Base-by-base conservation (phyloP, 2,888 invertebrate genomes). In the Pycnomerus fuliginosus region DNA sequence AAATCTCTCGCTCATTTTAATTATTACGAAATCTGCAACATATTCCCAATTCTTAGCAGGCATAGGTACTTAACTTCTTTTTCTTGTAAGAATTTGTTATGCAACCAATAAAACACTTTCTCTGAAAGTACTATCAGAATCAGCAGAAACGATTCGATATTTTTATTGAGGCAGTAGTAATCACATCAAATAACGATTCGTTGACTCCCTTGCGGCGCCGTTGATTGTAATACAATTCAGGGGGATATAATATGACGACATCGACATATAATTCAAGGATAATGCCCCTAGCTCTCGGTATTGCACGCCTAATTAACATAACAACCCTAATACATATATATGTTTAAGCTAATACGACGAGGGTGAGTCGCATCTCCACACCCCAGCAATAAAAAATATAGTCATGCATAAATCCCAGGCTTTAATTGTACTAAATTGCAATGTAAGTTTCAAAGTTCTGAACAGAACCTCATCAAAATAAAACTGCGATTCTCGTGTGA, bases 321-420 rank as follows among this genome's bases (percentile, higher is more conserved):
- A 47, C 47, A 47, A 47, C 43, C 47, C 47, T 28, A 43, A 65
- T 65, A 58, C 58, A 62, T 60, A 65, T 57, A 60, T 5, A 61
- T 62, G 60, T 64, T 65, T 63, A 59, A 61, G 60, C 59, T 62
- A 61, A 65, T 60, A 46, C 10, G 27, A 50, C 36, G 34, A 45
- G 48, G 50, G 45, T 32, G 47, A 52, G 52, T 44, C 48, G 41
- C 56, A 52, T 52, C 38, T 45, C 31, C 52, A 55, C 59, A 56
- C 61, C 61, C 61, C 54, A 42, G 52, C 53, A 60, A 61, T 61
- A 58, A 58, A 60, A 48, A 51, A 42, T n/a, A n/a, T n/a, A n/a
- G n/a, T n/a, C n/a, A n/a, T n/a, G n/a, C n/a, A n/a, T n/a, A n/a
- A n/a, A n/a, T n/a, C n/a, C n/a, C n/a, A n/a, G n/a, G n/a, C n/a